Evolutionary conservation across 2,797 vertebrate species (phyloP), one percentile per base, ranked within the genome.

Genomic region (Hoplostethus mediterraneus): DNA sequence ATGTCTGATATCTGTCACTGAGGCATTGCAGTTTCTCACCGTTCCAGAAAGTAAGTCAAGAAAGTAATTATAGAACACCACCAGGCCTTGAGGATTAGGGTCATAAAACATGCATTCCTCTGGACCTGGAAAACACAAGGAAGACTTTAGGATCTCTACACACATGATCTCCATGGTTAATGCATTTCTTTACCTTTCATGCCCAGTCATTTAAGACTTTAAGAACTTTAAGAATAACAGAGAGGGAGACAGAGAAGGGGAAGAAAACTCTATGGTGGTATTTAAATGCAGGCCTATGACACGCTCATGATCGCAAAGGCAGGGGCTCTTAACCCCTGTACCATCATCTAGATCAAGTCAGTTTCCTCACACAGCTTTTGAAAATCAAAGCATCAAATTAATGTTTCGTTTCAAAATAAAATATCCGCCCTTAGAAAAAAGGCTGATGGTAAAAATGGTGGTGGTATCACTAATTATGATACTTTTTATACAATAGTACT

Each of bases 31-130:
- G 57, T 57, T 71, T 71, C 87, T 85, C 81, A 98, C 97, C 91
- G 92, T 94, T 92, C 96, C 97, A 0, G 96, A 96, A 38, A 98
- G 92, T 61, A 97, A 74, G 75, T 96, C 88, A 58, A 97, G 92
- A 63, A 97, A 82, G 83, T 95, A 95, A 2, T 81, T 82, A 80
- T 94, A 90, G 84, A 95, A 96, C 65, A 77, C 1, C 63, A 90
- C 79, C 76, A 96, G 78, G 67, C 90, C 91, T 51, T 82, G 73
- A 65, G 83, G 81, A 67, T 83, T 93, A 31, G 89, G 93, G 45
- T 93, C 63, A 69, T 95, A 95, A 2, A 8, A 0, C 77, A 60
- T 48, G 68, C 94, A 95, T 3, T 63, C 2, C 14, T 54, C 67
- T 28, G 52, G 25, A 84, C 52, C 93, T 94, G 75, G 44, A 82